phyloP scores from a whole-genome alignment of 2,113 vertebrate species.

The Oreochromis tanganicae region DNA sequence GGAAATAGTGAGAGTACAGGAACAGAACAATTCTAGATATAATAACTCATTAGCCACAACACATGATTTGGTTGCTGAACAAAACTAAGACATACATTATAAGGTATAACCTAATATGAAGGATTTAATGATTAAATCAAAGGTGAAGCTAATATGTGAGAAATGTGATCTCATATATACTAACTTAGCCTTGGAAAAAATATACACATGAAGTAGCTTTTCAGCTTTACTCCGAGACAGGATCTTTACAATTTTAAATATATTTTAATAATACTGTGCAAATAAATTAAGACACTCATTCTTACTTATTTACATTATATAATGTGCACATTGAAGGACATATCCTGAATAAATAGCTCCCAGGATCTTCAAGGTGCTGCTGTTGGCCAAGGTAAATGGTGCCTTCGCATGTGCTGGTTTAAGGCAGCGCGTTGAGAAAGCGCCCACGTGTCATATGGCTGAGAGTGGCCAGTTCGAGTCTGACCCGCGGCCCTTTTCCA shows the following conservation, averaged over 20 bases:
- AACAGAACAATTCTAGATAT: not conserved
- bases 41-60: not conserved
- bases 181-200: not conserved
- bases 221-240: not conserved
- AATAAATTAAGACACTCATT: not conserved
- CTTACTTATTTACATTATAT: not conserved
- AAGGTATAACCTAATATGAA: not conserved
- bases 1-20: too few relatives aligned
- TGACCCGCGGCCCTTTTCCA: not conserved
- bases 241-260: not conserved
- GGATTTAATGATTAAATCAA: not conserved
- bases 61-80: not conserved
- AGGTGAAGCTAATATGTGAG: not conserved
- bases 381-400: not conserved
- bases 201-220: not conserved
- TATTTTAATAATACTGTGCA: not conserved
- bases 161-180: not conserved
- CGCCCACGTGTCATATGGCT: not conserved
- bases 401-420: accelerated
- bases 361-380: not conserved
- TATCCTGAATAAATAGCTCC: not conserved
- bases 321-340: not conserved
- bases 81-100: not conserved
- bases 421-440: not conserved
- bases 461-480: not conserved